phyloP scores from a whole-genome alignment of 2,888 invertebrate genomes.

The Chloroclysta siterata region DNA sequence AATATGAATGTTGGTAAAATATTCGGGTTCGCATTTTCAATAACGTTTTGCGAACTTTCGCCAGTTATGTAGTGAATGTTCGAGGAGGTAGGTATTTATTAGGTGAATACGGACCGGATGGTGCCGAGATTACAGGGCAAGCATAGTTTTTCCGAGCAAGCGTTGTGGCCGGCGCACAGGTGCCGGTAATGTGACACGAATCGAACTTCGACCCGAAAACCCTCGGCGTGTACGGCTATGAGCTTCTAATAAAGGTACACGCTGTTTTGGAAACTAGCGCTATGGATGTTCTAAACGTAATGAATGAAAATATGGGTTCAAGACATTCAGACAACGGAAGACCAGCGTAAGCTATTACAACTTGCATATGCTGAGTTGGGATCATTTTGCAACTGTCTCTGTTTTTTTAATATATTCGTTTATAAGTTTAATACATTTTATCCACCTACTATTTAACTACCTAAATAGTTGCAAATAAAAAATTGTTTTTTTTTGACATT shows the following conservation, averaged over 20 bases:
- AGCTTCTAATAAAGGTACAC: conserved; percentile 41
- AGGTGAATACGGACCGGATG: conserved; percentile 73
- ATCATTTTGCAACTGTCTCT: too few species aligned
- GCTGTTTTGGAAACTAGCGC: conserved; percentile 18
- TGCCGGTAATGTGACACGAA: conserved; percentile 75
- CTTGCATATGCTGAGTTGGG: too few species aligned
- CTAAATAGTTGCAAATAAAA: neutral
- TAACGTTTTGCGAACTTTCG: conserved; percentile 69
- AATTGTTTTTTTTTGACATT: neutral
- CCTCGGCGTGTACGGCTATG: conserved; percentile 48
- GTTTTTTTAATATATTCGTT: too few species aligned
- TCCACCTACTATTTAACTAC: too few species aligned
- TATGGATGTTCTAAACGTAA: conserved; percentile 13
- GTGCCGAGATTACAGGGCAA: conserved; percentile 69
- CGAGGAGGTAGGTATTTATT: conserved; percentile 75
- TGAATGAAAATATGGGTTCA: conserved; percentile 14
- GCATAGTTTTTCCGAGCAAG: conserved; percentile 62
- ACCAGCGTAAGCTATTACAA: too few species aligned
- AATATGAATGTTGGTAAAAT: conserved; percentile 57
- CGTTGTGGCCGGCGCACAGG: conserved; percentile 71
- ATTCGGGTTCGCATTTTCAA: conserved; percentile 66
- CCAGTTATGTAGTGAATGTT: conserved; percentile 63
- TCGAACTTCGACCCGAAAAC: conserved; percentile 63
- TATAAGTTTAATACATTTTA: too few species aligned
- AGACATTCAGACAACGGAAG: too few species aligned